phyloP scores from a whole-genome alignment of 2,113 vertebrate genomes.

The Neomonachus schauinslandi region DNA sequence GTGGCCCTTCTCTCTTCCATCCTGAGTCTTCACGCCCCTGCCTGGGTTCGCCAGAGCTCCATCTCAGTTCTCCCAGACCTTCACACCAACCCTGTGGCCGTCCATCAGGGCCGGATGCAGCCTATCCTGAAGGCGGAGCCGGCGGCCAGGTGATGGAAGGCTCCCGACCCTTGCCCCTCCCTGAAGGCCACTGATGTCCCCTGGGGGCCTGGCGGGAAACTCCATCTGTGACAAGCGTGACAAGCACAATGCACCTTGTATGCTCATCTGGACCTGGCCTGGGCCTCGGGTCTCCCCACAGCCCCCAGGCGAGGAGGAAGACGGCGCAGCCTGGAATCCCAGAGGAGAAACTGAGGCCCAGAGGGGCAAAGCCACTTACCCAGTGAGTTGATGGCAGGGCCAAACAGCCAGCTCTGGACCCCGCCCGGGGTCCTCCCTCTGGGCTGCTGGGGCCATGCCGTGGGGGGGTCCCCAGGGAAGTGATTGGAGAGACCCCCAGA shows the following conservation, averaged over 20 bases:
- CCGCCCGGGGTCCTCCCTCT: rapidly evolving
- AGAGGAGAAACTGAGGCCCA: not conserved
- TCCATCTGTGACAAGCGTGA: slow-evolving; percentile 45
- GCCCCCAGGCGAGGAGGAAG: rapidly evolving
- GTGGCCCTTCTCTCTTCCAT: not conserved
- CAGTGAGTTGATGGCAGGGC: rapidly evolving
- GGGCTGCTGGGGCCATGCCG: no score
- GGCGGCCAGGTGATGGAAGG: slow-evolving; percentile 19
- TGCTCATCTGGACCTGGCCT: slow-evolving; percentile 29
- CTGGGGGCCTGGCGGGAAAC: not conserved
- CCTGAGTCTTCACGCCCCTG: not conserved
- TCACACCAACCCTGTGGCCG: not conserved
- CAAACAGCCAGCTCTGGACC: rapidly evolving
- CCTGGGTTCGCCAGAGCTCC: not conserved
- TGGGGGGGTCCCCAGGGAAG: not conserved
- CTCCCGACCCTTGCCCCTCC: not conserved
- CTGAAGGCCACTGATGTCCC: not conserved
- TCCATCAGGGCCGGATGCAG: not conserved
- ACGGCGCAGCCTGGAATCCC: not conserved
- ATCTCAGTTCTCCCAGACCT: not conserved
- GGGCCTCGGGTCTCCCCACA: not conserved
- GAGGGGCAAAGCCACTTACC: not conserved
- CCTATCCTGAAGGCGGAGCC: not conserved
- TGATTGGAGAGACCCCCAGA: not conserved
- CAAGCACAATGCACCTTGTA: slow-evolving; percentile 54